Percentiles rank a stretch among this genome's conserved stretches.
phyloP scores from a whole-genome alignment of 2,797 vertebrate genomes.

The Crenuchus spilurus region DNA sequence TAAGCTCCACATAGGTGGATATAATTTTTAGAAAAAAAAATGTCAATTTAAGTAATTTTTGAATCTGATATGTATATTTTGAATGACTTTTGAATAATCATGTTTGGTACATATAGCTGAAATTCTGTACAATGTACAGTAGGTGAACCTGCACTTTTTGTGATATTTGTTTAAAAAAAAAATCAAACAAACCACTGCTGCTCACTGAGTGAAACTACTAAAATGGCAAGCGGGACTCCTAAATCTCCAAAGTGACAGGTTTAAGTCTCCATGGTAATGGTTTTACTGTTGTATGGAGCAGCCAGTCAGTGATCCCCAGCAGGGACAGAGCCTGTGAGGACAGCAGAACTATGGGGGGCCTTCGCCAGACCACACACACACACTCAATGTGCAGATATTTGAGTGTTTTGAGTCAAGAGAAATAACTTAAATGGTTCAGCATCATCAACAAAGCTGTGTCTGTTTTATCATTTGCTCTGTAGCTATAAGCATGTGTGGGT shows the following conservation, averaged over 20 bases:
- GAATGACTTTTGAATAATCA: no score
- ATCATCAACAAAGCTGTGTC: constrained; percentile 3
- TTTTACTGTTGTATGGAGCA: constrained; percentile 25
- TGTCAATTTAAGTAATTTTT: background rate
- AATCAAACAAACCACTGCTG: constrained; percentile 26
- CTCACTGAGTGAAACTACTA: constrained; percentile 15
- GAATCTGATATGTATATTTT: no score
- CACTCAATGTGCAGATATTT: background rate
- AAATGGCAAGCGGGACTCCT: background rate
- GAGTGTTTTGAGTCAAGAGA: background rate
- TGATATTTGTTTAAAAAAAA: constrained; percentile 8
- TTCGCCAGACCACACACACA: constrained; percentile 41
- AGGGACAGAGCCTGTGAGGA: constrained; percentile 21
- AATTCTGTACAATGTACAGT: background rate
- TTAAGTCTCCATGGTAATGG: constrained; percentile 25
- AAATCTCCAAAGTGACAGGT: constrained; percentile 30
- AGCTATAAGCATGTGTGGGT: constrained; percentile 26
- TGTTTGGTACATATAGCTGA: no score
- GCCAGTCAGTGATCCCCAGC: constrained; percentile 17
- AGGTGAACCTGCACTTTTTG: background rate
- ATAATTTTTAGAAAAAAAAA: no score
- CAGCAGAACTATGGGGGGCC: constrained; percentile 16
- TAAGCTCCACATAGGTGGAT: no score
- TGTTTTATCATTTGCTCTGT: background rate
- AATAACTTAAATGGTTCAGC: background rate